phyloP scores from a whole-genome alignment of 2,113 vertebrate genomes.

The Sitta europaea region DNA sequence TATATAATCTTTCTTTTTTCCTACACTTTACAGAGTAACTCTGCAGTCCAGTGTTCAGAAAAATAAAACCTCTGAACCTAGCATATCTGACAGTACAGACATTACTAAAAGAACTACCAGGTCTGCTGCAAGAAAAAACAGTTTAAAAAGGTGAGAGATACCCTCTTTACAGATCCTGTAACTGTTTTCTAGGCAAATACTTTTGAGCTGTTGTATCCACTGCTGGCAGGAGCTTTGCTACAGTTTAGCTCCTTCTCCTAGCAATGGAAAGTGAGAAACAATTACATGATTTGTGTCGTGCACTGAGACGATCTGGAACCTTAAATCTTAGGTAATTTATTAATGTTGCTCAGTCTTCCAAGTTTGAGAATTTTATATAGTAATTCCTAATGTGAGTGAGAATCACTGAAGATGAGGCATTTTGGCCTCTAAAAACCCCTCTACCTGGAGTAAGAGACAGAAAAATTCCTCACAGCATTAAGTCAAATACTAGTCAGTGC shows the following conservation, averaged over 20 bases:
- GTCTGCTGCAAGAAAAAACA: constrained; percentile 81
- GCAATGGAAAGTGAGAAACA: not conserved
- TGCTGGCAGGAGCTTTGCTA: not conserved
- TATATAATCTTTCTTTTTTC: constrained; percentile 71
- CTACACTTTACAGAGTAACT: constrained; percentile 82
- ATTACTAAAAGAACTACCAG: constrained; percentile 88
- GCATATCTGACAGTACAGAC: constrained; percentile 80
- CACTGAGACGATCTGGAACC: not conserved
- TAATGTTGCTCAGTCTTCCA: not conserved
- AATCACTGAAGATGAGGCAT: not conserved
- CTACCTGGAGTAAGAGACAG: not conserved
- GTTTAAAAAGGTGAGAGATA: constrained; percentile 79
- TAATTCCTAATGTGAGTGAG: not conserved
- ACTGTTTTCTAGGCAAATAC: not conserved
- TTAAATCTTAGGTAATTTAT: not conserved
- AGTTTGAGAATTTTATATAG: not conserved
- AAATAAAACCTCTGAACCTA: constrained; percentile 80
- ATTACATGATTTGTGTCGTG: not conserved
- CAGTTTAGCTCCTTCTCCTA: not conserved
- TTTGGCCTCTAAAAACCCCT: not conserved
- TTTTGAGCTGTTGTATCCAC: not conserved
- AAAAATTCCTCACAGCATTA: not conserved
- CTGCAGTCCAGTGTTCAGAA: constrained; percentile 87
- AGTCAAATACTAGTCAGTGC: not conserved
- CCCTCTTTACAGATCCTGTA: constrained; percentile 17